Base-by-base conservation (phyloP, 2,797 vertebrate genomes). In the Aselliscus stoliczkanus region DNA sequence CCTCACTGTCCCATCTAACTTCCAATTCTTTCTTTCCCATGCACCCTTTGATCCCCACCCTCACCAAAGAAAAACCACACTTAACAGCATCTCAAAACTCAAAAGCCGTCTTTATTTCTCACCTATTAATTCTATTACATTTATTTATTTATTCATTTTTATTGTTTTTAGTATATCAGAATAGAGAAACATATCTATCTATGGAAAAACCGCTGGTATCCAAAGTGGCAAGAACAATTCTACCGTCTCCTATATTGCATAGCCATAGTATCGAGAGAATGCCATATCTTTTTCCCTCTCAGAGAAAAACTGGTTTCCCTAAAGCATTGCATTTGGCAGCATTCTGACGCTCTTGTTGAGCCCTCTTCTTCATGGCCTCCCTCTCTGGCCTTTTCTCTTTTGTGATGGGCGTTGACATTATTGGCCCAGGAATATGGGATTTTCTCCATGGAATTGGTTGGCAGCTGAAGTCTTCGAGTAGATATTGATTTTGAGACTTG, bases 331-430 rank as follows among this genome's bases (percentile, higher is more conserved):
- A 83, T 31, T 94, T 92, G 85, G 96, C 95, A 2, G 96, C 90
- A 17, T 96, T 70, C 64, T 97, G 85, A 1, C 14, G 15, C 29
- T 96, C 67, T 1, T 14, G 13, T 31, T 97, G 97, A 42, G 92
- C 95, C 20, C 64, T 2, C 62, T 39, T 90, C 72, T 97, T 96
- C 95, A 97, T 90, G 8, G 65, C 88, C 27, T 97, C 88, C 0
- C 70, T 10, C 58, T 95, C 84, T n/a, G 95, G 87, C 29, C 95
- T 79, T 42, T 97, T 97, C n/a, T 96, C 62, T 0, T 86, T 2
- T 1, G 83, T 84, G 44, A 97, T 96, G 42, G 95, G 95, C 5
- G 4, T 80, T 2, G 96, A 96, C 67, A 96, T 52, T 0, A 94
- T 80, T 14, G 94, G 86, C 67, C 81, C 67, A 4, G 37, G 62